Conservation (phyloP, 2,113 vertebrate genomes). For the Fregata magnificens region DNA sequence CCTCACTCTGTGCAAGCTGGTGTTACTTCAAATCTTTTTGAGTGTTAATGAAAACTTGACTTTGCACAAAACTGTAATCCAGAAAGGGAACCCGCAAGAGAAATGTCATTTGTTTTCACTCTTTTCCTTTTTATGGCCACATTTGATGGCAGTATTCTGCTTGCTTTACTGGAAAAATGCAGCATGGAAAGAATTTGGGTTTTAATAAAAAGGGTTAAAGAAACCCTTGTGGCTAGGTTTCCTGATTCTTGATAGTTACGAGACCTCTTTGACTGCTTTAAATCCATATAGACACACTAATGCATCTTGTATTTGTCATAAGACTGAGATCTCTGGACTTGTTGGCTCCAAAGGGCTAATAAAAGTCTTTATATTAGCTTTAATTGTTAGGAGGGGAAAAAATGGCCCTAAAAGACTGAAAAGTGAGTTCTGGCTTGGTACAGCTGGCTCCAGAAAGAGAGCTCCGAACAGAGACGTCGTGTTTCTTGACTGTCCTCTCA, state of each 20-base stretch:
- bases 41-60: neutral
- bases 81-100: neutral
- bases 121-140: neutral
- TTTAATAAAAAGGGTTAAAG: conserved; percentile 31
- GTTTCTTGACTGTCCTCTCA: neutral
- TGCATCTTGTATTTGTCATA: conserved; percentile 9
- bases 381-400: neutral
- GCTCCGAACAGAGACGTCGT: fast-evolving
- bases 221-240: conserved; percentile 18
- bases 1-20: neutral
- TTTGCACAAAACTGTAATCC: neutral
- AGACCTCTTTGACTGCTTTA: conserved; percentile 3
- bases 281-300: conserved; percentile 9
- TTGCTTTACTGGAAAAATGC: conserved; percentile 14
- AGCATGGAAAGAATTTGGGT: conserved; percentile 1
- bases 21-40: neutral
- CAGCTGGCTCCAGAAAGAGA: neutral
- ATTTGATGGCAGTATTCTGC: neutral
- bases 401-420: neutral
- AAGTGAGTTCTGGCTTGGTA: neutral
- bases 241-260: neutral
- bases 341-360: conserved; percentile 45
- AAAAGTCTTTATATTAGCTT: conserved; percentile 31
- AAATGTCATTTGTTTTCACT: neutral
- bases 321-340: neutral